Evolutionary conservation across 2,888 invertebrate genomes (phyloP), one percentile per base, ranked within the genome.

Genomic region (Athalia cordata): DNA sequence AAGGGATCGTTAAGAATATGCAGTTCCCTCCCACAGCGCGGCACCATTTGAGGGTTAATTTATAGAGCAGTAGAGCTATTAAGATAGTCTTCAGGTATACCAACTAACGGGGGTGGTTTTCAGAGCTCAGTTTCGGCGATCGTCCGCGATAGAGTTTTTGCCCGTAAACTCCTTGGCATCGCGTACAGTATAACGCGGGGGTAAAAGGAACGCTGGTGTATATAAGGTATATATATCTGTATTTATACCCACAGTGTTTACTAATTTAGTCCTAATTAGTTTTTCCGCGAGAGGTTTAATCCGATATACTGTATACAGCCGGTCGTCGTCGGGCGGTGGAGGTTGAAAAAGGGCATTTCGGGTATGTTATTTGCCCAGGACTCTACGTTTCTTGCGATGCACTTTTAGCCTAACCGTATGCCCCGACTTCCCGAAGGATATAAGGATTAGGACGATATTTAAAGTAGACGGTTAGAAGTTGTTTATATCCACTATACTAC

Each of bases 381-480:
- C 29, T 4, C 29, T 4, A 47, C 67, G 50, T 59, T 77, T 77
- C 77, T 77, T 68, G 57, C 59, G n/a, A 43, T 65, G 67, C 15
- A 68, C 52, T 68, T 68, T 43, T 15, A 68, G 29, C 52, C 52
- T 15, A 43, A 6, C 15, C 29, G 47, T 15, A n/a, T 76, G 59
- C 62, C 61, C 72, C 45, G 5, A 45, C 50, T 29, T 0, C 29
- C 29, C 29, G 29, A 29, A 29, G 29, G 29, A 29, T 29, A 29
- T 29, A 29, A 72, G 78, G 86, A 86, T 86, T 86, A 86, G 83
- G 85, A 79, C 83, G 85, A 85, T 85, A 86, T 86, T 86, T 84
- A 85, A 86, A 85, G 83, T 81, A 79, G 79, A 77, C 78, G 80
- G 78, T 79, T 78, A 59, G 78, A 52, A 78, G 77, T 80, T 76